Evolutionary conservation across 2,888 invertebrate species (phyloP), one percentile per base, ranked within the genome.

Genomic region (Epistrophella euchroma): DNA sequence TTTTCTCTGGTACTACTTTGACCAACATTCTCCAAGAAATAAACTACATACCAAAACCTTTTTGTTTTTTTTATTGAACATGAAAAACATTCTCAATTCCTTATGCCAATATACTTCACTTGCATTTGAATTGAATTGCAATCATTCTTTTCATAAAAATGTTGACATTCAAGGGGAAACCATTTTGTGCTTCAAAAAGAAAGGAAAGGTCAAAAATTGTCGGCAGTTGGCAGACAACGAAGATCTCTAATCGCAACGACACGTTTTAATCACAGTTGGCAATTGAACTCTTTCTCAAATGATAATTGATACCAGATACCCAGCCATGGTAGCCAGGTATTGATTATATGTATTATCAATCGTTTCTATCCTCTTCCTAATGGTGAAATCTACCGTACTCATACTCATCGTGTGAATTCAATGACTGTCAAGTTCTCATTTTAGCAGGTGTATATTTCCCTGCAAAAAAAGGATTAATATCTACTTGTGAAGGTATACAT

Each of bases 291-390:
- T 22, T 60, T 35, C 10, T 15, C 9, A 60, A 56, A 17, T 32
- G 28, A 17, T n/a, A 6, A n/a, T n/a, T n/a, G n/a, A n/a, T n/a
- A n/a, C n/a, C n/a, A n/a, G n/a, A 55, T 28, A 55, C 28, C 55
- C 60, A 72, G 32, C 13, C 15, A 62, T 28, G 43, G 13, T 43
- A 56, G 25, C 56, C 25, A 22, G n/a, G 11, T 40, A 56, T 71
- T 35, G 47, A 45, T 64, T 72, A 78, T 64, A n/a, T n/a, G n/a
- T 78, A 72, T 64, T 78, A 64, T 47, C 64, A 72, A 64, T 66
- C 40, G 45, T 47, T 71, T 37, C 40, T 13, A 56, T 52, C 43
- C 28, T 43, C 22, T 35, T 17, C 4, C 28, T 2, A 56, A 15
- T 25, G 6, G 19, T 45, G 25, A 32, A 22, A 4, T 37, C n/a